phyloP scores from a whole-genome alignment of 2,797 vertebrate species.

The Enteromius viviparus region DNA sequence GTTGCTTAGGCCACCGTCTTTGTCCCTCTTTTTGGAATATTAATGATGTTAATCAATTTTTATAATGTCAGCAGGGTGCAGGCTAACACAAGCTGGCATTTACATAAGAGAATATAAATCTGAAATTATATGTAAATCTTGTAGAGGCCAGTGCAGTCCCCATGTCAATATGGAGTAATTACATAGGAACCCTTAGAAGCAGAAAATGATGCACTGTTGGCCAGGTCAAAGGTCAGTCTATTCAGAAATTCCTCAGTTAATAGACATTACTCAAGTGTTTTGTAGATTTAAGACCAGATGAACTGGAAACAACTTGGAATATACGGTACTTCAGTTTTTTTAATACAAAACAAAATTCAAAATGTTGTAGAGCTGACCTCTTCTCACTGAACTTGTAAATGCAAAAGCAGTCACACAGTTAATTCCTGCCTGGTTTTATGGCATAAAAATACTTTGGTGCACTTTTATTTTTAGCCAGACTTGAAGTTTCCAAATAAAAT shows the following conservation, averaged over 20 bases:
- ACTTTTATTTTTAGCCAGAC: too few species aligned
- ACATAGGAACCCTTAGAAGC: conserved; percentile 39
- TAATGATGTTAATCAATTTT: conserved; percentile 80
- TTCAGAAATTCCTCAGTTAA: conserved; percentile 2
- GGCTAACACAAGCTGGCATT: conserved; percentile 79
- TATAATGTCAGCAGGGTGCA: conserved; percentile 75
- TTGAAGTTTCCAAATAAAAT: too few species aligned
- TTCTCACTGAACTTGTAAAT: not conserved
- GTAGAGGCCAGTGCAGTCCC: conserved; percentile 73
- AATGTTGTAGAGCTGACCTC: not conserved
- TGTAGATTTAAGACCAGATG: not conserved
- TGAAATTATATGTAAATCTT: conserved; percentile 72
- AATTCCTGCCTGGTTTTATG: too few species aligned
- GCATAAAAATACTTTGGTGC: too few species aligned
- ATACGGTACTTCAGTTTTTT: not conserved
- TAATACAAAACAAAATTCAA: not conserved
- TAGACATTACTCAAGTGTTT: not conserved
- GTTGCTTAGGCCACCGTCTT: conserved; percentile 16
- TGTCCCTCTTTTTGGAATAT: conserved; percentile 65
- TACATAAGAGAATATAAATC: conserved; percentile 82
- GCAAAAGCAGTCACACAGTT: not conserved
- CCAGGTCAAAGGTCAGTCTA: conserved; percentile 47
- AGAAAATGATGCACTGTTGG: conserved; percentile 45
- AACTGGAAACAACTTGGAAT: not conserved
- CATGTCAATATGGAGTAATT: conserved; percentile 68